Evolutionary conservation across 92 coral and sea anemone species (phyloP).

Genomic region (Paragorgia papillata): DNA sequence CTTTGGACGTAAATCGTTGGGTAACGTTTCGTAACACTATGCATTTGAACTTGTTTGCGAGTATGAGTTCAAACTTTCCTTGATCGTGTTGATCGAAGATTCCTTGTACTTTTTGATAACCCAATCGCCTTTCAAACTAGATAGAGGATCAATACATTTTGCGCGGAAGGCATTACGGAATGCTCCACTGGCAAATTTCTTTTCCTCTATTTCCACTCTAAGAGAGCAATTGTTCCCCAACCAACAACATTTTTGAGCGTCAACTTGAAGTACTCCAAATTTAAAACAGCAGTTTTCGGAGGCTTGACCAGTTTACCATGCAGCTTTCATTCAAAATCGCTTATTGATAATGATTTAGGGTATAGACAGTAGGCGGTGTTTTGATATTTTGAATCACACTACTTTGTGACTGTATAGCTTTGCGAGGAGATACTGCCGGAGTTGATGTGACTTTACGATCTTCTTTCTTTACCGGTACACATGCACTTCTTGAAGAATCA

Average conservation of each 20-base stretch:
- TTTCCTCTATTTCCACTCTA: conserved; percentile 24
- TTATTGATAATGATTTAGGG: too few relatives aligned
- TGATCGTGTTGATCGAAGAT: neutral
- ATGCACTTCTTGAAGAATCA: too few relatives aligned
- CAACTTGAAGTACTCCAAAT: too few relatives aligned
- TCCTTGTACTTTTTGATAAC: conserved; percentile 30
- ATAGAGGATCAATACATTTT: conserved; percentile 27
- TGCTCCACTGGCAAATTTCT: conserved; percentile 43
- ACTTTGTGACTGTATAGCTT: too few relatives aligned
- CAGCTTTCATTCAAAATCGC: too few relatives aligned
- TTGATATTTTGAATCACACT: too few relatives aligned
- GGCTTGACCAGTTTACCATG: too few relatives aligned
- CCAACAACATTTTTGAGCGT: conserved; percentile 34
- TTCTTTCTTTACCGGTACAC: too few relatives aligned
- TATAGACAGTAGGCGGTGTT: too few relatives aligned
- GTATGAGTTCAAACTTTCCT: conserved; percentile 38
- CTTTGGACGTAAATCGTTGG: conserved; percentile 26
- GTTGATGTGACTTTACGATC: too few relatives aligned
- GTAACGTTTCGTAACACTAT: conserved; percentile 36
- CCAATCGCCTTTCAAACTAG: conserved; percentile 32
- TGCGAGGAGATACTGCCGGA: too few relatives aligned
- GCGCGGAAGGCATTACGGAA: conserved; percentile 44
- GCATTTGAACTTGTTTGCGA: conserved; percentile 44
- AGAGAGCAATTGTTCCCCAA: conserved; percentile 16
- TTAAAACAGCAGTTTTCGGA: too few relatives aligned